These are phyloP conservation scores for Vanessa cardui DNA, from an alignment of 2,888 invertebrate species.

Conservation along the genomic window DNA sequence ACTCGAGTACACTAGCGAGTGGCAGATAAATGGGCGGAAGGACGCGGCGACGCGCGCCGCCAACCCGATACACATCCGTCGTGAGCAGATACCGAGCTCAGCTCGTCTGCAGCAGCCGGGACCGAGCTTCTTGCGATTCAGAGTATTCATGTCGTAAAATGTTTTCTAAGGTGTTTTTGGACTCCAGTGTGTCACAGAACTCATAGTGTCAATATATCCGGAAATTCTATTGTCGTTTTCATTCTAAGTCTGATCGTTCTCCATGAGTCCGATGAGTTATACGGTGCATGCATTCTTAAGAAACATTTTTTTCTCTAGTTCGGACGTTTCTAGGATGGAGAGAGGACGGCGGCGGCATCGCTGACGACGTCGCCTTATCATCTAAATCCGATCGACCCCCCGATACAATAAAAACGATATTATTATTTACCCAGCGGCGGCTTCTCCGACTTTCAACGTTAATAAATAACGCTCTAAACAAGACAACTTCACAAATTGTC, in stretches of 20 bases:
- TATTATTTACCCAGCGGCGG: slow-evolving; percentile 35
- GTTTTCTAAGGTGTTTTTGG: no score
- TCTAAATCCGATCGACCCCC: slow-evolving; percentile 29
- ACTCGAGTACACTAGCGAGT: slow-evolving; percentile 34
- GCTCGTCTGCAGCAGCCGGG: background rate
- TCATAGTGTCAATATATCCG: no score
- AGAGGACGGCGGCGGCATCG: background rate
- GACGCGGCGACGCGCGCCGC: slow-evolving; percentile 47
- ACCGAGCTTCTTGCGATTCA: background rate
- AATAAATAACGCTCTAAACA: slow-evolving; percentile 44
- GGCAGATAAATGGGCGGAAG: slow-evolving; percentile 61
- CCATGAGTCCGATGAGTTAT: no score
- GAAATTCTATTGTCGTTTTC: no score
- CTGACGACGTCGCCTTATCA: slow-evolving; percentile 13
- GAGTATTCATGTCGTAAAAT: no score
- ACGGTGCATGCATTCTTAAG: no score
- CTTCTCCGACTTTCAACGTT: slow-evolving; percentile 27
- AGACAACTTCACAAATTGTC: slow-evolving; percentile 47
- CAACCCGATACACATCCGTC: slow-evolving; percentile 46
- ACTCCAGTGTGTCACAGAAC: no score
- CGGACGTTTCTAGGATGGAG: no score
- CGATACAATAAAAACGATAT: slow-evolving; percentile 42
- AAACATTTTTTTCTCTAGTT: no score
- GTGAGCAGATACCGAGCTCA: slow-evolving; percentile 9
- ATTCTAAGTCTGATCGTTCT: no score